Percentiles rank a stretch among this genome's conserved stretches.
These are phyloP conservation scores for Enteromius fasciolatus DNA, from an alignment of 2,797 vertebrate genomes.

Conservation along the genomic window DNA sequence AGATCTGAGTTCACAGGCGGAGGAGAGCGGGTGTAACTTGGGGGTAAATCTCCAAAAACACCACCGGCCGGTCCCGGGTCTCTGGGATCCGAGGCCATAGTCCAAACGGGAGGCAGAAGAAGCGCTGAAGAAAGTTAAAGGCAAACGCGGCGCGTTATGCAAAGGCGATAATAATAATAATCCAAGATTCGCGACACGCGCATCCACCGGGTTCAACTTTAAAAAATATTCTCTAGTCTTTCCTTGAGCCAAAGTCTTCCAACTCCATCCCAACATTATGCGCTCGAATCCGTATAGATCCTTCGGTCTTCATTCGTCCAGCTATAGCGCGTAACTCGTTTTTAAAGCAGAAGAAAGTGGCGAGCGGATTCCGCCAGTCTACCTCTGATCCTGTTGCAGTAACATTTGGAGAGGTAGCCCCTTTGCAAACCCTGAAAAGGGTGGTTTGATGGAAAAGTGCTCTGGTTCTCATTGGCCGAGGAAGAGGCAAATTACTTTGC, in stretches of 20 bases:
- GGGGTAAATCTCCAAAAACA: conserved; percentile 82
- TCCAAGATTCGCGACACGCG: conserved; percentile 77
- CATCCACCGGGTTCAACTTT: conserved; percentile 75
- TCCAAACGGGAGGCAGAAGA: conserved; percentile 71
- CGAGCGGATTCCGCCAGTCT: conserved; percentile 72
- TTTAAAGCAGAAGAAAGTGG: conserved; percentile 68
- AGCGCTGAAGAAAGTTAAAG: conserved; percentile 65
- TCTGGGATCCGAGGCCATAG: conserved; percentile 87
- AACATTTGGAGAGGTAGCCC: conserved; percentile 84
- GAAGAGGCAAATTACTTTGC: conserved; percentile 94
- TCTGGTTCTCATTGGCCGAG: conserved; percentile 88
- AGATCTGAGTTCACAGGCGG: conserved; percentile 76
- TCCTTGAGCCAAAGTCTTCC: conserved; percentile 82
- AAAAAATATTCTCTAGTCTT: conserved; percentile 74
- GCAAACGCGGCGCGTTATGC: conserved; percentile 70
- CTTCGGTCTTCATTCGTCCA: conserved; percentile 84
- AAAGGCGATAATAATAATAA: conserved; percentile 70
- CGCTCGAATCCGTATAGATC: conserved; percentile 83
- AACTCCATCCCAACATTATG: conserved; percentile 89
- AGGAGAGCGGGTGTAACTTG: conserved; percentile 80
- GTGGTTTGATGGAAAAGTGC: conserved; percentile 88
- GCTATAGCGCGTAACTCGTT: conserved; percentile 69
- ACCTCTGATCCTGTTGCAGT: conserved; percentile 79
- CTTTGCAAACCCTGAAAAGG: conserved; percentile 84
- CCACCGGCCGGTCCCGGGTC: conserved; percentile 76